Evolutionary conservation across 1,140 invertebrate species (phyloP).

Genomic region (Pararge aegeria): DNA sequence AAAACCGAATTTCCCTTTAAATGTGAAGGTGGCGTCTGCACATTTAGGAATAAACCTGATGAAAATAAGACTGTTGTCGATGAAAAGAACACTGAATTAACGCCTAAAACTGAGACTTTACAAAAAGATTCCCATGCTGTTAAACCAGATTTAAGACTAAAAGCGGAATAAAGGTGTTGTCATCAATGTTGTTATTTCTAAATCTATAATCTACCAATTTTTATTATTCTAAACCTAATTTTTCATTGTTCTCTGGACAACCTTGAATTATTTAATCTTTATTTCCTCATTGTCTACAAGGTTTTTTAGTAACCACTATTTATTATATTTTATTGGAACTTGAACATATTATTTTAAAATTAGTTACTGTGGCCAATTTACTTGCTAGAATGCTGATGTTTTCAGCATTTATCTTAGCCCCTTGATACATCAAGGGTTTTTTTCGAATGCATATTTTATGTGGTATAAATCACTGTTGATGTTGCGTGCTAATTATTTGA

Average conservation of each 20-base stretch:
- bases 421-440: too few species aligned
- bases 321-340: background rate
- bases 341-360: too few species aligned
- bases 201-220: background rate
- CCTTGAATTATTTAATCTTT: background rate
- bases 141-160: slow-evolving; percentile 13
- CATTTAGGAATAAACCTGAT: slow-evolving; percentile 44
- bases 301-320: background rate
- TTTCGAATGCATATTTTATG: too few species aligned
- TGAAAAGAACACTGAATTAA: background rate
- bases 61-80: slow-evolving; percentile 29
- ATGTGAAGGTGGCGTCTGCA: slow-evolving; percentile 78
- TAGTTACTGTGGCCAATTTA: too few species aligned
- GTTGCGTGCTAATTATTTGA: too few species aligned
- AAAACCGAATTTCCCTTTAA: slow-evolving; percentile 81
- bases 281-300: background rate
- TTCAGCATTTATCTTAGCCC: too few species aligned
- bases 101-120: slow-evolving; percentile 7
- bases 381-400: too few species aligned
- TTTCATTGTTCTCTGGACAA: background rate
- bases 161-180: slow-evolving; percentile 27
- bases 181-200: too few species aligned
- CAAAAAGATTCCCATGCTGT: slow-evolving; percentile 10
- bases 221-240: background rate
- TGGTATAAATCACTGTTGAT: too few species aligned